Conservation (phyloP, 1,140 invertebrate species). For the Tetramorium parvispinum region DNA sequence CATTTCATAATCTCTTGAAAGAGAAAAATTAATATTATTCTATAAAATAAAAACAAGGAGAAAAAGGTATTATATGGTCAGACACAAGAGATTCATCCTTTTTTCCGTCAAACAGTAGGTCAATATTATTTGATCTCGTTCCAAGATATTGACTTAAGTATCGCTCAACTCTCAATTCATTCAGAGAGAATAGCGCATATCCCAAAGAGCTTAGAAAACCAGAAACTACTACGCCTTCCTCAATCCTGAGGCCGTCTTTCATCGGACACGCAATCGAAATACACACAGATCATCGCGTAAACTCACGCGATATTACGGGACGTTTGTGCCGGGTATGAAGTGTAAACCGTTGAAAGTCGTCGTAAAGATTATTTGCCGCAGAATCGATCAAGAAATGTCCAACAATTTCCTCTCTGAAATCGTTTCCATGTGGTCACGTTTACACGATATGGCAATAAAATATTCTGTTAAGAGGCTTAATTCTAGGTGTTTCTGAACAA, state of each 20-base stretch:
- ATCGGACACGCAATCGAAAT: slow-evolving; percentile 37
- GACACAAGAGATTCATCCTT: background rate
- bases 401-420: background rate
- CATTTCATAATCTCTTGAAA: background rate
- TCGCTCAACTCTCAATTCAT: background rate
- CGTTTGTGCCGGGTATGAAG: background rate
- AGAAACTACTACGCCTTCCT: slow-evolving; percentile 2
- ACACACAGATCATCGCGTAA: slow-evolving; percentile 49
- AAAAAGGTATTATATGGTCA: background rate
- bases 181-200: background rate
- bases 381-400: slow-evolving; percentile 2
- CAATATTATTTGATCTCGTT: background rate
- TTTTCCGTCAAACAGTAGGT: background rate
- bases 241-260: background rate
- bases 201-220: background rate
- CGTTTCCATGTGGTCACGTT: background rate
- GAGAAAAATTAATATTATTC: background rate
- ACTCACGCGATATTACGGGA: slow-evolving; percentile 31
- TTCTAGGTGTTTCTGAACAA: background rate
- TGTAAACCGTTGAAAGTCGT: slow-evolving; percentile 43
- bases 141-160: background rate
- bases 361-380: slow-evolving; percentile 48
- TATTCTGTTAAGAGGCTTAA: background rate
- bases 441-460: background rate
- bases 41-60: background rate